phyloP scores from a whole-genome alignment of 2,113 vertebrate genomes.

The Spea multiplicata region DNA sequence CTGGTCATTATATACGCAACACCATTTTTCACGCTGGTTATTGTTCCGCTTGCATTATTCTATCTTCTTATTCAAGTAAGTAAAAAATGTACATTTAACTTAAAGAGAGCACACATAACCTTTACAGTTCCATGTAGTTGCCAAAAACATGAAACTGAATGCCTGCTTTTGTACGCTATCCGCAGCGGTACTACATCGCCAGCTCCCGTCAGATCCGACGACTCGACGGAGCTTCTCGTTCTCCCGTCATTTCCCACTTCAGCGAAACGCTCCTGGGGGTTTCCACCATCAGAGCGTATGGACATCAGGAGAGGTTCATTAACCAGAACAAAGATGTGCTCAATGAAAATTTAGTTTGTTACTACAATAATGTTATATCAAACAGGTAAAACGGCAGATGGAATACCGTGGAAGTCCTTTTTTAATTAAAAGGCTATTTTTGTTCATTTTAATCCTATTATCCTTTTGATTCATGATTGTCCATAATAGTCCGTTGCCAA shows the following conservation, averaged over 20 bases:
- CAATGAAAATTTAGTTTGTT: conserved; percentile 63
- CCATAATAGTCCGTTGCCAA: no score
- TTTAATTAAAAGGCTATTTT: no score
- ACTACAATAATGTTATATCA: conserved; percentile 64
- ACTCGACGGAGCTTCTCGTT: conserved; percentile 49
- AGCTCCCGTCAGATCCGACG: conserved; percentile 57
- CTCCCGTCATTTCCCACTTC: conserved; percentile 61
- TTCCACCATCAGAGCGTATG: conserved; percentile 59
- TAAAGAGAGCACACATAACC: neutral
- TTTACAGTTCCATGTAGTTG: no score
- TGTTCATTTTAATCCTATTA: no score
- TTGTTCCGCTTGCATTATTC: conserved; percentile 59
- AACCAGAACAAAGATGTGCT: conserved; percentile 56
- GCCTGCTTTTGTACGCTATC: neutral
- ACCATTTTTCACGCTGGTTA: conserved; percentile 57
- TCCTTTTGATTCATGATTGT: no score
- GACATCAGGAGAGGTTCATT: conserved; percentile 60
- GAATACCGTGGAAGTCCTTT: no score
- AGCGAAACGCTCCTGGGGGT: conserved; percentile 55
- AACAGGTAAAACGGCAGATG: conserved; percentile 54
- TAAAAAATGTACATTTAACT: neutral
- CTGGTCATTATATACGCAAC: conserved; percentile 59
- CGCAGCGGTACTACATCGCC: conserved; percentile 54
- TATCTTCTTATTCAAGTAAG: conserved; percentile 63
- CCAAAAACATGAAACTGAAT: no score